Percentiles rank a stretch among this genome's conserved stretches.
Evolutionary conservation across 2,888 invertebrate species (phyloP).

Genomic region (Brachypterus glaber): DNA sequence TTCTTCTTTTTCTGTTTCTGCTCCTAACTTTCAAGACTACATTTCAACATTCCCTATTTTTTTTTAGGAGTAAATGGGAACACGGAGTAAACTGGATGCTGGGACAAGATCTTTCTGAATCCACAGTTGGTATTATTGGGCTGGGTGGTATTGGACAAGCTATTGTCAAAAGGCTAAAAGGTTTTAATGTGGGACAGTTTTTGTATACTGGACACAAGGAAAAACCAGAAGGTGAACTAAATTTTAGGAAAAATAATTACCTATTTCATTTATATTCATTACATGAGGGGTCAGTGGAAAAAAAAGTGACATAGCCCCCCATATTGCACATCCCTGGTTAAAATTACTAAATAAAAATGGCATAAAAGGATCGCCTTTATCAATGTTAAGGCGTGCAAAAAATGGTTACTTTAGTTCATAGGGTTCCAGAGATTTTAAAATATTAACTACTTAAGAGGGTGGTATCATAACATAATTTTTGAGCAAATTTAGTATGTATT

Average conservation of each 20-base stretch:
- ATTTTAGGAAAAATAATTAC: neutral
- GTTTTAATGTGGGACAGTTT: constrained; percentile 62
- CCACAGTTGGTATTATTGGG: constrained; percentile 79
- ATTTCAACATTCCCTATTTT: neutral
- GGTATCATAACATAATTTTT: neutral
- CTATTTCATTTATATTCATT: neutral
- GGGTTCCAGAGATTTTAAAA: too few species aligned
- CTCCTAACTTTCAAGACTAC: neutral
- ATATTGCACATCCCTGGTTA: too few species aligned
- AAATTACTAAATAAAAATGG: too few species aligned
- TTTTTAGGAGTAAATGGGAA: constrained; percentile 54
- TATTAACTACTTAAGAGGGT: neutral
- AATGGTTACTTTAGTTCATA: too few species aligned
- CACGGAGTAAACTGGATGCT: constrained; percentile 64
- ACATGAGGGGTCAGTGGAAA: neutral
- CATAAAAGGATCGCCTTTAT: too few species aligned
- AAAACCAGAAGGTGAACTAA: constrained; percentile 56
- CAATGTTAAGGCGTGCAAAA: too few species aligned
- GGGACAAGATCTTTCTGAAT: constrained; percentile 66
- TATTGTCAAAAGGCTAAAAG: constrained; percentile 59
- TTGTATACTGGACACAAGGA: constrained; percentile 65
- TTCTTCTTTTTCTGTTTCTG: too few species aligned
- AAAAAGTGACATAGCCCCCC: too few species aligned
- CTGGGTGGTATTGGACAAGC: constrained; percentile 71
- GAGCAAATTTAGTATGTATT: neutral